These are phyloP conservation scores for Microcebus ravelobensis DNA, from an alignment of 2,113 vertebrate species.

Conservation along the genomic window DNA sequence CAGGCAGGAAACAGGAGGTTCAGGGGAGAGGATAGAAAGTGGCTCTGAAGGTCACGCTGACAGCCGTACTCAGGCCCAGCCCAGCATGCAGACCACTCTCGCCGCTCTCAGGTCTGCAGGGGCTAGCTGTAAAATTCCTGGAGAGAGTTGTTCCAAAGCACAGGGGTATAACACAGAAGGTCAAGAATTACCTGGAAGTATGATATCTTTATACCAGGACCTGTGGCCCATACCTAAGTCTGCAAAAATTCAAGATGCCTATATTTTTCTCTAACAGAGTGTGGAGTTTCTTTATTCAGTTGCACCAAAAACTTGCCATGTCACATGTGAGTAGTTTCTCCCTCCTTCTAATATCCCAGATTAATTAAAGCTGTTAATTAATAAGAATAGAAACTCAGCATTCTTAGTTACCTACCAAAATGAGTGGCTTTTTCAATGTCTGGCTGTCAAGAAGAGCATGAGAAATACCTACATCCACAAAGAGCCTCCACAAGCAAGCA, in stretches of 20 bases:
- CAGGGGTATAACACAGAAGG: background rate
- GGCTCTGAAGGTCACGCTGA: background rate
- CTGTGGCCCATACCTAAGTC: background rate
- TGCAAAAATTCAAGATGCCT: slow-evolving; percentile 7
- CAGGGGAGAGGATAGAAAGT: background rate
- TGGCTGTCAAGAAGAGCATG: background rate
- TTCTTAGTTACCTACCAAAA: background rate
- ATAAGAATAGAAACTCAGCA: background rate
- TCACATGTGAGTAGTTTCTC: background rate
- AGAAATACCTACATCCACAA: background rate
- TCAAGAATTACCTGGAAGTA: background rate
- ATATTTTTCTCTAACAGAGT: background rate
- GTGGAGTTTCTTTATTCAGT: background rate
- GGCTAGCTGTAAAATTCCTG: background rate
- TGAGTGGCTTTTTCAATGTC: background rate
- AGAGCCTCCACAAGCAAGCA: background rate
- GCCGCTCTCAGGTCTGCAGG: background rate
- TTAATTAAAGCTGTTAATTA: background rate
- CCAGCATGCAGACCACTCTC: accelerated
- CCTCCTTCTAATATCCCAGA: background rate
- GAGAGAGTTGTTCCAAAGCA: background rate
- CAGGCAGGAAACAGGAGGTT: background rate
- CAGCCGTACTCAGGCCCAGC: background rate
- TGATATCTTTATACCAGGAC: background rate
- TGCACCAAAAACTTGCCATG: background rate